These are phyloP conservation scores for Eleutherodactylus coqui DNA, from an alignment of 2,797 vertebrate species.

Conservation along the genomic window DNA sequence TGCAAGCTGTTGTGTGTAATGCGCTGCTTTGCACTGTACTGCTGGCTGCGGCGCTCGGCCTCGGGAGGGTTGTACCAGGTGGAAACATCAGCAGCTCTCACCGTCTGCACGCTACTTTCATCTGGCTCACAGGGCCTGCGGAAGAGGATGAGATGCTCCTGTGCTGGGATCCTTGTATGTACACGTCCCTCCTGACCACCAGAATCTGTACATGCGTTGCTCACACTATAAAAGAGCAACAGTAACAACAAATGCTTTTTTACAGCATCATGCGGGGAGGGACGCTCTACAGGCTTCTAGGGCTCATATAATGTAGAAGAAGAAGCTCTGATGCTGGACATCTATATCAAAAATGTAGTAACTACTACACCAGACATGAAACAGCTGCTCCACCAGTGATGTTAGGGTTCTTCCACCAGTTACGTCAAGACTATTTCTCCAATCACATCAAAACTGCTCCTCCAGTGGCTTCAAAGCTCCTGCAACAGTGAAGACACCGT, in stretches of 20 bases:
- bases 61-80: background rate
- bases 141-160: constrained; percentile 12
- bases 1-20: too few relatives aligned
- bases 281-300: background rate
- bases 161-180: constrained; percentile 15
- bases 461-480: too few relatives aligned
- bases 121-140: constrained; percentile 24
- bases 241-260: constrained; percentile 33
- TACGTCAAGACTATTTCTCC: background rate
- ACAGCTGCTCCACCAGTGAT: background rate
- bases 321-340: background rate
- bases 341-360: background rate
- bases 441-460: too few relatives aligned
- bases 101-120: constrained; percentile 27
- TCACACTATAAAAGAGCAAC: constrained; percentile 23
- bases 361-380: background rate
- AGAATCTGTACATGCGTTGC: constrained; percentile 1
- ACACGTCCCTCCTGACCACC: constrained; percentile 17
- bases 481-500: too few relatives aligned
- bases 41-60: background rate
- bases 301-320: background rate
- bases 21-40: too few relatives aligned
- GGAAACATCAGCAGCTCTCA: constrained; percentile 40
- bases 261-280: background rate
- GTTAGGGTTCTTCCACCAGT: background rate